A percentile compares a stretch with the other conserved stretches of the same genome.
phyloP scores from a whole-genome alignment of 1,140 invertebrate genomes.

The Drosophila rufa region DNA sequence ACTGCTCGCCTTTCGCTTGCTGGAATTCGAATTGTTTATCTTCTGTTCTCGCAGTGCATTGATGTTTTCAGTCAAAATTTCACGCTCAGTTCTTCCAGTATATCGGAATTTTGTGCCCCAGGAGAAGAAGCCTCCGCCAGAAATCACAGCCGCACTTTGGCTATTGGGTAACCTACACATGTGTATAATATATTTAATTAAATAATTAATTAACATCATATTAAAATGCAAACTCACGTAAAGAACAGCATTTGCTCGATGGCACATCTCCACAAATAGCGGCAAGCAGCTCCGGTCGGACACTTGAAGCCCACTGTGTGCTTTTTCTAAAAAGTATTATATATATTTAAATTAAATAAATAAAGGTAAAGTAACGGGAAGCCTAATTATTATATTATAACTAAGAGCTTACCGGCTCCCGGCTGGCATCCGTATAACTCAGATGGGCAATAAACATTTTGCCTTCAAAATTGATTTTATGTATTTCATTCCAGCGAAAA shows the following conservation, averaged over 20 bases:
- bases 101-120: slow-evolving; percentile 97
- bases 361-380: too few relatives aligned
- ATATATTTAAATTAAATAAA: not conserved
- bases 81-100: slow-evolving; percentile 94
- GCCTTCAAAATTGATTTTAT: slow-evolving; percentile 98
- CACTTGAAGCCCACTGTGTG: slow-evolving; percentile 98
- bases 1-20: slow-evolving; percentile 91
- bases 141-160: slow-evolving; percentile 93
- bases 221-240: slow-evolving; percentile 89
- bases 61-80: slow-evolving; percentile 91
- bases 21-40: slow-evolving; percentile 87
- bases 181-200: not conserved
- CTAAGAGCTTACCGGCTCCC: slow-evolving; percentile 82
- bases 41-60: slow-evolving; percentile 85
- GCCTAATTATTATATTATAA: too few relatives aligned
- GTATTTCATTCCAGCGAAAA: slow-evolving; percentile 97
- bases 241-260: slow-evolving; percentile 99
- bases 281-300: slow-evolving; percentile 94
- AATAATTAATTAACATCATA: slow-evolving; percentile 50
- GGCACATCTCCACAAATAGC: slow-evolving; percentile 97
- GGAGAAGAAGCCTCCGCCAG: slow-evolving; percentile 97
- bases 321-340: slow-evolving; percentile 90
- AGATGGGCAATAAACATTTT: slow-evolving; percentile 99
- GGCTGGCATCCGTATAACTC: slow-evolving; percentile 87
- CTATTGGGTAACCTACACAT: slow-evolving; percentile 92